Evolutionary conservation across 2,888 invertebrate species (phyloP).

Genomic region (Tenthredo mesomela): DNA sequence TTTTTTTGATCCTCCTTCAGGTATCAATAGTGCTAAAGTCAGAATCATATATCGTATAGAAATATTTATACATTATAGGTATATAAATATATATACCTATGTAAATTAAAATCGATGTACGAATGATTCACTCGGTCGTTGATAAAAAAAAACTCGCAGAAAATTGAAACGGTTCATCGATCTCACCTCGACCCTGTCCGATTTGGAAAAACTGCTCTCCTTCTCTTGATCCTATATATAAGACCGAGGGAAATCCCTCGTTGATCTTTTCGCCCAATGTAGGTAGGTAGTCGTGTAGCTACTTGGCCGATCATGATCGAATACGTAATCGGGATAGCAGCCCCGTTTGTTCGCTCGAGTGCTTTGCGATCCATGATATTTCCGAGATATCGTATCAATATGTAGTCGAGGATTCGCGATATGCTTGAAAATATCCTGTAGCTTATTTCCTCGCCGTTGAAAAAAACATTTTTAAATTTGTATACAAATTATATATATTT

Average conservation of each 20-base stretch:
- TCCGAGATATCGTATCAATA: background rate
- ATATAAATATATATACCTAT: too few species aligned
- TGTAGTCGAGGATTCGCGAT: conserved; percentile 59
- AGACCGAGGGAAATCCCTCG: background rate
- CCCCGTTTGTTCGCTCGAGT: conserved; percentile 28
- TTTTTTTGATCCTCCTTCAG: background rate
- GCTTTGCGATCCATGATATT: conserved; percentile 3
- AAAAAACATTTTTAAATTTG: too few species aligned
- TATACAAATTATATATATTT: too few species aligned
- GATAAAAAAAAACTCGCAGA: background rate
- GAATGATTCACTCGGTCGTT: too few species aligned
- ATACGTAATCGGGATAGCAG: conserved; percentile 60
- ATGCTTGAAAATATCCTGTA: conserved; percentile 62
- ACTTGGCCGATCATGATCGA: conserved; percentile 60
- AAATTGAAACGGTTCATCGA: background rate
- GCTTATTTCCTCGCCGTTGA: background rate
- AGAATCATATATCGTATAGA: too few species aligned
- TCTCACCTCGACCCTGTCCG: background rate
- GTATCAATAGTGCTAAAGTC: background rate
- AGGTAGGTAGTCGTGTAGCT: background rate
- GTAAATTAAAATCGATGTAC: too few species aligned
- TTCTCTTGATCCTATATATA: background rate
- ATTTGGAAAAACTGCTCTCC: background rate
- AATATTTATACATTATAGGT: too few species aligned
- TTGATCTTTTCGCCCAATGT: conserved; percentile 1